Conservation (phyloP, 1,140 invertebrate genomes). For the Cotesia chilonis region DNA sequence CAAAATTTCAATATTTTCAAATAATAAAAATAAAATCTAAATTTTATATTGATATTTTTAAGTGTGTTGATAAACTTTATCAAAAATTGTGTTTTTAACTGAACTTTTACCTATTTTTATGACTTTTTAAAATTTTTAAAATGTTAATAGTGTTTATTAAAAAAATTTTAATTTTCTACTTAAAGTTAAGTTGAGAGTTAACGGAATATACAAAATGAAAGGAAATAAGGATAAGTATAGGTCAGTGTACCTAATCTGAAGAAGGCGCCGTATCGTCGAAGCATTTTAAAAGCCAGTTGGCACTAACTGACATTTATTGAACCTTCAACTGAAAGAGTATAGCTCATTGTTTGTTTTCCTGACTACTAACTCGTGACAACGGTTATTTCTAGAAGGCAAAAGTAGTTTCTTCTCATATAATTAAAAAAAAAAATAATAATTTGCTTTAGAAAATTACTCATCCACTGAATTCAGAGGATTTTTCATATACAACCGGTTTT, state of each 20-base stretch:
- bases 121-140: no score
- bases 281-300: slow-evolving; percentile 45
- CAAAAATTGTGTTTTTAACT: no score
- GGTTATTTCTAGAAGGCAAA: not conserved
- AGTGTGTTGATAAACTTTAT: no score
- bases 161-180: no score
- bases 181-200: not conserved
- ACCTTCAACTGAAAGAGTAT: not conserved
- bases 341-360: slow-evolving; percentile 11
- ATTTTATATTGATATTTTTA: no score
- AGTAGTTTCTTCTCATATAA: not conserved
- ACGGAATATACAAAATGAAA: not conserved
- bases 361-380: not conserved
- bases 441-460: no score
- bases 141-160: no score
- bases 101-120: no score
- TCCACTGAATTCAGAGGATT: not conserved
- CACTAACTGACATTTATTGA: slow-evolving; percentile 51
- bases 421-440: no score
- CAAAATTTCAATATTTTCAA: no score
- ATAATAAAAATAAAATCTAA: no score
- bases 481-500: slow-evolving; percentile 1
- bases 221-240: slow-evolving; percentile 28
- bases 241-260: slow-evolving; percentile 40
- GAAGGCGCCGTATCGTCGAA: slow-evolving; percentile 34